Conservation (phyloP, 2,888 invertebrate genomes). For the Ennomos quercinarius region DNA sequence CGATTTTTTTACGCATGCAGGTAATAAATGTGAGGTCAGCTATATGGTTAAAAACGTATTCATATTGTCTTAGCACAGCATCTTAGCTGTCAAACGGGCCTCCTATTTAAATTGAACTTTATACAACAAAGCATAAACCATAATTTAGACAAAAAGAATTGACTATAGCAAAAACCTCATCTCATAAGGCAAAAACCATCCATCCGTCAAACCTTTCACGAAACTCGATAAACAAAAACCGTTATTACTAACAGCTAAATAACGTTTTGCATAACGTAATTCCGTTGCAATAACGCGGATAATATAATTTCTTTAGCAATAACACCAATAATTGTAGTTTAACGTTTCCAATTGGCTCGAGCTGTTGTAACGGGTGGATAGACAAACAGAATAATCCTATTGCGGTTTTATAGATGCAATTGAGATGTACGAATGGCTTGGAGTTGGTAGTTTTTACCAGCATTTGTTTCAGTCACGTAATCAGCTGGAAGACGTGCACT, state of each 20-base stretch:
- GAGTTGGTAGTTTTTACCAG: constrained; percentile 35
- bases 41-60: too few relatives aligned
- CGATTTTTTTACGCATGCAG: too few relatives aligned
- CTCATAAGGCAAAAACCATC: background rate
- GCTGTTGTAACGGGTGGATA: constrained; percentile 71
- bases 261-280: constrained; percentile 33
- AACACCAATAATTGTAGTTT: constrained; percentile 32
- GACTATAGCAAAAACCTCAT: too few relatives aligned
- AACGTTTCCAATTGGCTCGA: constrained; percentile 30
- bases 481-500: too few relatives aligned
- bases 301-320: constrained; percentile 37
- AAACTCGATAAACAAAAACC: constrained; percentile 23
- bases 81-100: too few relatives aligned
- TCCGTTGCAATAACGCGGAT: constrained; percentile 16
- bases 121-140: too few relatives aligned
- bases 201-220: constrained; percentile 12
- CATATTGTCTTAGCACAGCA: too few relatives aligned
- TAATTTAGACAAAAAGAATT: too few relatives aligned
- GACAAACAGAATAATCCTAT: constrained; percentile 65
- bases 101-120: too few relatives aligned
- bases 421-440: constrained; percentile 34
- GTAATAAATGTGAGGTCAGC: too few relatives aligned
- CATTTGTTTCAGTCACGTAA: background rate
- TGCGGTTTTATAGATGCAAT: constrained; percentile 58
- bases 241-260: constrained; percentile 33